Percentiles rank a stretch among this genome's conserved stretches.
Conservation (phyloP, 2,888 invertebrate species). For the Tinea pellionella region DNA sequence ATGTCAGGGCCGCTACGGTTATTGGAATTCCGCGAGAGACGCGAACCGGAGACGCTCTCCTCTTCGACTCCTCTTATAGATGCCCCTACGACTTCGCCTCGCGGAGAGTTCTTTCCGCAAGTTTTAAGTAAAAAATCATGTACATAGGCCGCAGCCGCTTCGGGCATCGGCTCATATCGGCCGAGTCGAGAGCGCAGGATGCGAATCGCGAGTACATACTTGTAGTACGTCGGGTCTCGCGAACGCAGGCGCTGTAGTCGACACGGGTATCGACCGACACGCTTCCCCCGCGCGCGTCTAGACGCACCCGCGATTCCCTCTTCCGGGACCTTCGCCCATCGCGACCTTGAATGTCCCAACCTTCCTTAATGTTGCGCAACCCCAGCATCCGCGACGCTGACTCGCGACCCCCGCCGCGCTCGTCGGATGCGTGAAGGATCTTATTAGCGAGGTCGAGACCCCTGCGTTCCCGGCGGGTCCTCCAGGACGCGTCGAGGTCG, state of each 20-base stretch:
- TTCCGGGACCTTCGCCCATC: conserved; percentile 63
- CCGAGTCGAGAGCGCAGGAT: background rate
- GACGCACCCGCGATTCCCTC: conserved; percentile 49
- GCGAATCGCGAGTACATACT: too few relatives aligned
- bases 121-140: conserved; percentile 3
- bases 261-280: conserved; percentile 51
- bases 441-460: background rate
- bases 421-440: background rate
- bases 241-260: background rate
- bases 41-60: background rate
- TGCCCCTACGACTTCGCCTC: background rate
- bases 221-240: background rate
- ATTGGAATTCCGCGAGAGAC: conserved; percentile 25
- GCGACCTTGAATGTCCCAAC: conserved; percentile 67
- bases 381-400: conserved; percentile 24
- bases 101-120: background rate
- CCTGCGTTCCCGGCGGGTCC: background rate
- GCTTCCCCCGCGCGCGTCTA: conserved; percentile 54
- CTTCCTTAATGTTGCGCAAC: conserved; percentile 61
- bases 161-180: background rate
- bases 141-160: background rate
- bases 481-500: conserved; percentile 32
- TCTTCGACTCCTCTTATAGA: background rate
- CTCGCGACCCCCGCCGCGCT: conserved; percentile 15
- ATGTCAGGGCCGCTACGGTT: conserved; percentile 29